Evolutionary conservation across 2,888 invertebrate species (phyloP).

Genomic region (Pheosia gnoma): DNA sequence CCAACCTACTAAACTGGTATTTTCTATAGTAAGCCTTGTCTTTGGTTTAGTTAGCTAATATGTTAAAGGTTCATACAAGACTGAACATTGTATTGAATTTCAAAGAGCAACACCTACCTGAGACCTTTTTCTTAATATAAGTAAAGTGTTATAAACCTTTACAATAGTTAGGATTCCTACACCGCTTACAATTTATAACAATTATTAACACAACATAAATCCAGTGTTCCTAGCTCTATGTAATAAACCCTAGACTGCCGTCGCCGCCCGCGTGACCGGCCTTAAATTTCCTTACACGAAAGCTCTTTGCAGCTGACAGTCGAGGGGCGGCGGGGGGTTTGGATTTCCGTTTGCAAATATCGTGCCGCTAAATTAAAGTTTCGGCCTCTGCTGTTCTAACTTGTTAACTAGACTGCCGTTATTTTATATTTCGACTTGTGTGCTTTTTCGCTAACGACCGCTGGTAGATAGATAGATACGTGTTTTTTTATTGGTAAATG

Average conservation of each 20-base stretch:
- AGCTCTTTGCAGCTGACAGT: conserved; percentile 76
- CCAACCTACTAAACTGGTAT: too few species aligned
- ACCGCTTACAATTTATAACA: too few species aligned
- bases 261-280: conserved; percentile 59
- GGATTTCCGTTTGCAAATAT: conserved; percentile 65
- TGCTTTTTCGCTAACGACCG: neutral
- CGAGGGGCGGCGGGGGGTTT: conserved; percentile 35
- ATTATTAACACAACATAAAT: conserved; percentile 15
- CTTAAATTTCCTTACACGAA: conserved; percentile 73
- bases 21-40: too few species aligned
- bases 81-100: too few species aligned
- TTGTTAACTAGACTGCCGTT: conserved; percentile 54
- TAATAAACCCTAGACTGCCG: conserved; percentile 43
- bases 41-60: too few species aligned
- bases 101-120: too few species aligned
- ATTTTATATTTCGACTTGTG: conserved; percentile 8
- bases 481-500: too few species aligned
- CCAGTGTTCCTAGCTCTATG: conserved; percentile 30
- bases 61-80: too few species aligned
- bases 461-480: neutral
- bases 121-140: too few species aligned
- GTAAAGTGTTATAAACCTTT: too few species aligned
- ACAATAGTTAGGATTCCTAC: too few species aligned
- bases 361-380: conserved; percentile 68
- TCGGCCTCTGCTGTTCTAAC: conserved; percentile 57